Conservation (phyloP, 2,797 vertebrate species). For the Coccyzus lansbergi region DNA sequence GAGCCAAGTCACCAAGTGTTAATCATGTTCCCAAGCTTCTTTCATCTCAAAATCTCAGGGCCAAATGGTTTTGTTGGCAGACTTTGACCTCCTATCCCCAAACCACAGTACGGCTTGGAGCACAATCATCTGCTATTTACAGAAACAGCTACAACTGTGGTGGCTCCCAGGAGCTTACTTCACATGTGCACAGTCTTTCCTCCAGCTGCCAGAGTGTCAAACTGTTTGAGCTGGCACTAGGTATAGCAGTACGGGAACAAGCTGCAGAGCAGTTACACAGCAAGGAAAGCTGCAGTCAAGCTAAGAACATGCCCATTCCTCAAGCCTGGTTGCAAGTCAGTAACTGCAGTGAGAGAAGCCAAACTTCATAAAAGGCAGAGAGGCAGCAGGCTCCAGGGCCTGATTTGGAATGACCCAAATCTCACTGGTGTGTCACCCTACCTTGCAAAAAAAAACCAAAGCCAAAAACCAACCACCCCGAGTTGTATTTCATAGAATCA, state of each 20-base stretch:
- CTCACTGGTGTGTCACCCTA: not conserved
- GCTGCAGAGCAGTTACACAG: not conserved
- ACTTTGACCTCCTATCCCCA: not conserved
- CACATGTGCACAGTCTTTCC: rapidly evolving
- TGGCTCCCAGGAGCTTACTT: not conserved
- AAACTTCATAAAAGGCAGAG: not conserved
- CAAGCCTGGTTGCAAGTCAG: not conserved
- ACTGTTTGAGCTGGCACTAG: not conserved
- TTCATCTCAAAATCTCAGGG: not conserved
- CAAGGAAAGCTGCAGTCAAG: too few species aligned
- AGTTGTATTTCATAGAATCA: too few species aligned
- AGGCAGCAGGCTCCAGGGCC: not conserved
- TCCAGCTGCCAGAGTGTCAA: not conserved
- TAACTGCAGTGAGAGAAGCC: not conserved
- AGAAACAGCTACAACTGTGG: not conserved
- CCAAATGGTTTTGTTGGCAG: not conserved
- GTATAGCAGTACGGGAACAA: rapidly evolving
- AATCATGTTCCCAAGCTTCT: not conserved
- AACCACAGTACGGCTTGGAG: not conserved
- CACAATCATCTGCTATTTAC: not conserved
- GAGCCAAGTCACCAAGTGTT: not conserved
- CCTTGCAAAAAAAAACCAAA: not conserved
- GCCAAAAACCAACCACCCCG: too few species aligned
- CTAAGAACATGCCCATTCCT: not conserved
- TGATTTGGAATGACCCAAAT: too few species aligned